Evolutionary conservation across 2,113 vertebrate species (phyloP).

Genomic region (Etia nguti): DNA sequence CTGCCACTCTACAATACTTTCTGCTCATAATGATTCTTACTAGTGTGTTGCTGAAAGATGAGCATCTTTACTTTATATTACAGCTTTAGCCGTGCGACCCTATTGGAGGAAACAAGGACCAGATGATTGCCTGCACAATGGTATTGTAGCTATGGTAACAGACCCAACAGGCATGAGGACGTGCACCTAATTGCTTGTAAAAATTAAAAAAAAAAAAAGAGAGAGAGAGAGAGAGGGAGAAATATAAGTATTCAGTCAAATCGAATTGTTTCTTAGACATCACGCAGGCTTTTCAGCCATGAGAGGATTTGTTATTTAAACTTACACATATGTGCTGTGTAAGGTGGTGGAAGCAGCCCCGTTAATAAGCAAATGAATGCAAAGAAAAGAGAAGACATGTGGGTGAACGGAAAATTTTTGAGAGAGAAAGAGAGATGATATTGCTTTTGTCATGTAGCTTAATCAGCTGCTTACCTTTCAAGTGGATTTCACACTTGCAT

Average conservation of each 20-base stretch:
- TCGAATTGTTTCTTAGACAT: neutral
- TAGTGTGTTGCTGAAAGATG: slow-evolving; percentile 86
- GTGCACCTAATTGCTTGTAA: slow-evolving; percentile 83
- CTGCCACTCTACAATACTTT: slow-evolving; percentile 76
- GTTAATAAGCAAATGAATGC: slow-evolving; percentile 7
- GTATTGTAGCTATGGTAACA: slow-evolving; percentile 96
- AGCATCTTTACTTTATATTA: slow-evolving; percentile 92
- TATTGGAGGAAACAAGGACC: slow-evolving; percentile 91
- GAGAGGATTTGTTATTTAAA: slow-evolving; percentile 2
- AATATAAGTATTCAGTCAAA: neutral
- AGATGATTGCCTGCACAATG: slow-evolving; percentile 91
- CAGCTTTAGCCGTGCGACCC: slow-evolving; percentile 85
- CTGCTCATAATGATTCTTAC: slow-evolving; percentile 82
- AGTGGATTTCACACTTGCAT: slow-evolving; percentile 77
- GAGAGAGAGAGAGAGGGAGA: neutral
- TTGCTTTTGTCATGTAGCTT: slow-evolving; percentile 73
- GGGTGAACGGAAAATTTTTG: slow-evolving; percentile 31
- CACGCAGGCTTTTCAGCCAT: neutral
- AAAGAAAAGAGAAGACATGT: neutral
- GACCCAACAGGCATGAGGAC: slow-evolving; percentile 84
- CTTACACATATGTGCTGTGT: neutral
- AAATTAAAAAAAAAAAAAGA: slow-evolving; percentile 26
- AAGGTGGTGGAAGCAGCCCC: slow-evolving; percentile 16
- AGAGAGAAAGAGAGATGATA: slow-evolving; percentile 60
- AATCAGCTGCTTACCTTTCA: slow-evolving; percentile 79